phyloP scores from a whole-genome alignment of 2,113 vertebrate genomes.

The Perccottus glenii region DNA sequence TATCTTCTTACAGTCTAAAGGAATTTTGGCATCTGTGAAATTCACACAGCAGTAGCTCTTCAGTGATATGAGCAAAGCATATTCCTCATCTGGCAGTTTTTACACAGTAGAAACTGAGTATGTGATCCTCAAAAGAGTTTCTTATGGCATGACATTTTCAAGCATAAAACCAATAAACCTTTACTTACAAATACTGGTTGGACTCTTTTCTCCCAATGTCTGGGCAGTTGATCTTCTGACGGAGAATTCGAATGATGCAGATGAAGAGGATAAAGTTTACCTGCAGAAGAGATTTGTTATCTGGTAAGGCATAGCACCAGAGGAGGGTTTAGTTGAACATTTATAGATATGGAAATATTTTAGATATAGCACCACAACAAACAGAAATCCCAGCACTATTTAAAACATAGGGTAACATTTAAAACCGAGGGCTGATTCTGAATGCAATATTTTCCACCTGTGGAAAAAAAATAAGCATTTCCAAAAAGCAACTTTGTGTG shows the following conservation, averaged over 20 bases:
- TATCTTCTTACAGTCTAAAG: slow-evolving; percentile 4
- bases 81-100: neutral
- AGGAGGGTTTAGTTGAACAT: neutral
- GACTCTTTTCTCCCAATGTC: slow-evolving; percentile 90
- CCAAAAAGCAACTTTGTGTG: slow-evolving; percentile 36
- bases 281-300: slow-evolving; percentile 64
- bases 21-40: slow-evolving; percentile 12
- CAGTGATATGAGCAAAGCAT: neutral
- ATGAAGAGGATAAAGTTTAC: slow-evolving; percentile 95
- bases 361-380: too few relatives aligned
- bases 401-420: neutral
- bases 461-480: slow-evolving; percentile 7
- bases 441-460: slow-evolving; percentile 6
- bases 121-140: neutral
- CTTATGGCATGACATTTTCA: neutral
- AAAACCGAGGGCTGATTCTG: neutral
- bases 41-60: neutral
- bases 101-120: too few relatives aligned
- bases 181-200: slow-evolving; percentile 93
- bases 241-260: slow-evolving; percentile 94
- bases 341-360: too few relatives aligned
- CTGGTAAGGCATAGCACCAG: neutral
- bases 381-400: neutral
- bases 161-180: neutral
- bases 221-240: slow-evolving; percentile 94